phyloP scores from a whole-genome alignment of 2,797 vertebrate genomes.

The Mormyrops attenuatus region DNA sequence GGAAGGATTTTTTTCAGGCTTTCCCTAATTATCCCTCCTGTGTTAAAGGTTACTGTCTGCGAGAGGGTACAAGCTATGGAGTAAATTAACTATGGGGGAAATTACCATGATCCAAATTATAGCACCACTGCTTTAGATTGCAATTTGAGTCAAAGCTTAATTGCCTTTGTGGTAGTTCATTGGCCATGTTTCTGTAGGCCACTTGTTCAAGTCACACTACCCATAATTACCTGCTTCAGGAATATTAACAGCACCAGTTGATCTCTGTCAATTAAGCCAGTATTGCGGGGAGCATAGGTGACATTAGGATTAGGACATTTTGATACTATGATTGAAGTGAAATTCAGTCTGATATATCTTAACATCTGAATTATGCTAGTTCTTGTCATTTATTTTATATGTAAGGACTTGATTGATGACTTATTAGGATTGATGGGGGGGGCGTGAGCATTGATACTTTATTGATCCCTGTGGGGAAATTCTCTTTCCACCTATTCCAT shows the following conservation, averaged over 20 bases:
- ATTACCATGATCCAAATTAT: not conserved
- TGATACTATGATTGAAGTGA: not conserved
- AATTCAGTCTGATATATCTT: not conserved
- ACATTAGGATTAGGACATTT: not conserved
- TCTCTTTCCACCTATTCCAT: not conserved
- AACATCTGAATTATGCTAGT: not conserved
- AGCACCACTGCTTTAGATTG: not conserved
- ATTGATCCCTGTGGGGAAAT: not conserved
- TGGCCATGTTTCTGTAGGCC: not conserved
- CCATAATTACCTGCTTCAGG: not conserved
- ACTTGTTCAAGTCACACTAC: not conserved
- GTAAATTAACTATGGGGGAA: not conserved
- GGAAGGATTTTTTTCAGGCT: not conserved
- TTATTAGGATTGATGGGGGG: not conserved
- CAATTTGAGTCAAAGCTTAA: not conserved
- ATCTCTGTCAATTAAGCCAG: not conserved
- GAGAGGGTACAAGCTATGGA: not conserved
- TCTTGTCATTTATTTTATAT: not conserved
- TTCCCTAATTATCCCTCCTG: not conserved
- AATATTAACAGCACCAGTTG: not conserved
- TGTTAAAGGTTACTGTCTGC: slow-evolving; percentile 8
- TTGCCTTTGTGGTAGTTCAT: slow-evolving; percentile 9
- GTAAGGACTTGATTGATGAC: not conserved
- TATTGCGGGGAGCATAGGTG: not conserved
- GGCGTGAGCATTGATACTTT: not conserved